Evolutionary conservation across 2,888 invertebrate genomes (phyloP), one percentile per base, ranked within the genome.

Genomic region (Oxytorus armatus): DNA sequence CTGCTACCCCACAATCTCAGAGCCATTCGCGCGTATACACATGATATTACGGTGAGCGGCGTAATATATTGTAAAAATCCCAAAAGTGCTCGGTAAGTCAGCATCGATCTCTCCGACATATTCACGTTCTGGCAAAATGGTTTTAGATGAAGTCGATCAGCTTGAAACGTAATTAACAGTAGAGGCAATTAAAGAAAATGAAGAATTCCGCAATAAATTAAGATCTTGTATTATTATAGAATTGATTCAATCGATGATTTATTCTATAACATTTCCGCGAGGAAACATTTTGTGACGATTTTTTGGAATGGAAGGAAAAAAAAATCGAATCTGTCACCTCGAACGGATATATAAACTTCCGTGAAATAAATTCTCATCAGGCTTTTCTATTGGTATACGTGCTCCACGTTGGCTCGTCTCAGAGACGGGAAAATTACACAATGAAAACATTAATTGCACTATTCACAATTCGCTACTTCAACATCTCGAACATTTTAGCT

Each of bases 21-120:
- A 0, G 96, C 96, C 94, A 97, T 96, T 88, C 96, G 93, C 53
- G 94, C 95, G 91, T 98, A 98, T 11, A 97, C 96, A 88, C 95
- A 96, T 66, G 96, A 95, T 87, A 98, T 97, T 84, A 97, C 95
- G 85, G 95, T 94, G 83, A 97, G 93, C 0, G 97, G 98, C 53
- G 96, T 95, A 84, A 97, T 93, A 90, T 97, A 98, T 93, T 95
- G 93, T 7, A 94, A 93, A 88, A 94, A 92, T 77, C 94, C 94
- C 77, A 95, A 89, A 11, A 94, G 86, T 63, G 94, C 92, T 78
- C 94, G 92, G 89, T 95, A 95, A 79, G 93, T 93, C 66, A 94
- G 92, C 92, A 95, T 92, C 3, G 93, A 93, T 83, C 92, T 90
- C 23, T 93, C 92, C 33, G 94, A 93, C 82, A 95, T 92, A 85